These are phyloP conservation scores for Capra hircus DNA, from an alignment of 2,113 vertebrate species.

Conservation along the genomic window DNA sequence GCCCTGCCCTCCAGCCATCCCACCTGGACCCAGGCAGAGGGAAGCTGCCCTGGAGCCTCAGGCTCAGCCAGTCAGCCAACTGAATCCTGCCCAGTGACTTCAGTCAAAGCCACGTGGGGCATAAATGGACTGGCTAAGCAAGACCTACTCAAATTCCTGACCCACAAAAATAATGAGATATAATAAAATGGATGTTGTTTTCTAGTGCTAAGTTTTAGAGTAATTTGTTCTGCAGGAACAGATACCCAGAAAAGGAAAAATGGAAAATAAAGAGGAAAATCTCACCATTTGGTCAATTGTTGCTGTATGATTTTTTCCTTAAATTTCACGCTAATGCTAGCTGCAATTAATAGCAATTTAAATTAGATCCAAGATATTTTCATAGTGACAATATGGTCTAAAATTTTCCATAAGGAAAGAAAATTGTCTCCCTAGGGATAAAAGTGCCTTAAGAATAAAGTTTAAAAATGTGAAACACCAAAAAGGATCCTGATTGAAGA, in stretches of 20 bases:
- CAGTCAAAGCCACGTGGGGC: neutral
- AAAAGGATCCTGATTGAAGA: neutral
- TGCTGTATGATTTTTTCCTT: neutral
- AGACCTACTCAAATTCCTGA: neutral
- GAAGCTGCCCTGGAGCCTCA: neutral
- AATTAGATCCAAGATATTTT: conserved; percentile 20
- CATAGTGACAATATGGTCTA: neutral
- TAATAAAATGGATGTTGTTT: conserved; percentile 17
- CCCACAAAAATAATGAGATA: neutral
- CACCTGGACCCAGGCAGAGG: neutral
- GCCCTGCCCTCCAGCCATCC: neutral
- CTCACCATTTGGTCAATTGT: neutral
- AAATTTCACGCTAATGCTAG: neutral
- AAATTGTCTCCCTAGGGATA: neutral
- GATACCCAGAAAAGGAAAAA: neutral
- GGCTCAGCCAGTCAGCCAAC: neutral
- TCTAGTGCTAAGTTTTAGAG: neutral
- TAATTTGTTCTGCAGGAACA: neutral
- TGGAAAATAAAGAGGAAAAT: neutral
- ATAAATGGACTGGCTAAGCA: neutral
- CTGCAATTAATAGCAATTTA: neutral
- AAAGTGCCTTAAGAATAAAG: neutral
- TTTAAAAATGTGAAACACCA: neutral
- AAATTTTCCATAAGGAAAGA: neutral
- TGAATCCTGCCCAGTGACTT: neutral